A percentile compares a stretch with the other conserved stretches of the same genome.
Evolutionary conservation across 2,797 vertebrate species (phyloP).

Genomic region (Trachops cirrhosus): DNA sequence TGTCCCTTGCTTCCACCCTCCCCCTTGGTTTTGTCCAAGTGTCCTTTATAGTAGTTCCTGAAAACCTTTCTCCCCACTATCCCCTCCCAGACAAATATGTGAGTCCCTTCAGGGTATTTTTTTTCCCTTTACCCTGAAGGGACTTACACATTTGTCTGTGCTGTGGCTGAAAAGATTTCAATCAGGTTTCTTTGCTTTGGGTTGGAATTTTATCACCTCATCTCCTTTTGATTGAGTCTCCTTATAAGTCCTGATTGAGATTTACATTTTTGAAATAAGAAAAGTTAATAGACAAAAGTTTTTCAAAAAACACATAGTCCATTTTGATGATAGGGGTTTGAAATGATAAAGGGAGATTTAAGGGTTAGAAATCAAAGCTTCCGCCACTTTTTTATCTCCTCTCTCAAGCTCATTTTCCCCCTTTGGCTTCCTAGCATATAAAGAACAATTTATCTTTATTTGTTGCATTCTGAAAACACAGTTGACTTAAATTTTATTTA

Average conservation of each 20-base stretch:
- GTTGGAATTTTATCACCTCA: not conserved
- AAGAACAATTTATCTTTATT: not conserved
- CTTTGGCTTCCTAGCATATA: not conserved
- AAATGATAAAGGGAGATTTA: not conserved
- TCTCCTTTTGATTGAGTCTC: constrained; percentile 1
- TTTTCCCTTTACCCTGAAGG: not conserved
- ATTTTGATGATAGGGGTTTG: not conserved
- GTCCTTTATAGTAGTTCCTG: no score
- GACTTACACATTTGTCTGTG: not conserved
- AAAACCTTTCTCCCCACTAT: no score
- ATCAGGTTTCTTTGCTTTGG: not conserved
- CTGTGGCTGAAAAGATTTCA: not conserved
- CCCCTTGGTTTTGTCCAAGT: no score
- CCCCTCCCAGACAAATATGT: no score
- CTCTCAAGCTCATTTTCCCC: not conserved
- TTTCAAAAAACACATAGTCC: not conserved
- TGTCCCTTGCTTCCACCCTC: no score
- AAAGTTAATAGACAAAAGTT: not conserved
- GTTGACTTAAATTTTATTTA: constrained; percentile 16
- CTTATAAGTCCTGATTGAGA: not conserved
- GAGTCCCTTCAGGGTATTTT: no score
- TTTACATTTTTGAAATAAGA: not conserved
- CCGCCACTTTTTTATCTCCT: not conserved
- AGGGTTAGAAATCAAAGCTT: not conserved
- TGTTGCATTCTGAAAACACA: not conserved